These are phyloP conservation scores for Anguilla marmorata DNA, from an alignment of 2,797 vertebrate species.

Conservation along the genomic window DNA sequence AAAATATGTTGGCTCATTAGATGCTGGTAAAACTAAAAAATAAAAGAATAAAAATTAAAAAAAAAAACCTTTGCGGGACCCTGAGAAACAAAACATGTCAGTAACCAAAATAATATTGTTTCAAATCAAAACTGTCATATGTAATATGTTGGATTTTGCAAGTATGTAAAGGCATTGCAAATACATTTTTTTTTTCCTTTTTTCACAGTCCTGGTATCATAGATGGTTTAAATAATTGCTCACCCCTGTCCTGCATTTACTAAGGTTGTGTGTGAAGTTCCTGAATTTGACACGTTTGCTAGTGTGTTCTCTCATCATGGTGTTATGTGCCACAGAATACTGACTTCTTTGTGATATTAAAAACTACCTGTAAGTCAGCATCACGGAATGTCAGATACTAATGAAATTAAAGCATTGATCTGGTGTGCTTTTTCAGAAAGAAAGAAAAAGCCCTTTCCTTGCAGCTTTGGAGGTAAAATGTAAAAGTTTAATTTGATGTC, in stretches of 20 bases:
- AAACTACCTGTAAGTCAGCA: neutral
- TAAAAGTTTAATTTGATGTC: neutral
- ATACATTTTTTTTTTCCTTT: neutral
- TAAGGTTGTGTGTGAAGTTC: conserved; percentile 6
- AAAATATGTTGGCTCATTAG: no score
- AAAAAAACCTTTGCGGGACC: no score
- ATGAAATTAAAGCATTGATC: neutral
- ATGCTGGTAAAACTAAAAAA: no score
- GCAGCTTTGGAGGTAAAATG: neutral
- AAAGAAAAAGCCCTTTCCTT: neutral
- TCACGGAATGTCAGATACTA: neutral
- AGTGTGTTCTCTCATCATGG: neutral
- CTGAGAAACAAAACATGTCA: no score
- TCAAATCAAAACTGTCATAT: no score
- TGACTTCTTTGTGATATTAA: neutral
- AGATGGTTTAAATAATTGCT: neutral
- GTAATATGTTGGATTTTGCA: neutral
- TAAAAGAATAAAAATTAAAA: no score
- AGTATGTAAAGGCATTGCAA: neutral
- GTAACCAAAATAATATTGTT: no score
- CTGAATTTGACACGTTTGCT: neutral
- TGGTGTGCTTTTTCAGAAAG: neutral
- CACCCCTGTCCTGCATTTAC: neutral
- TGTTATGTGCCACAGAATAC: neutral
- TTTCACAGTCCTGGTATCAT: neutral